phyloP scores from a whole-genome alignment of 1,140 invertebrate species.

The Phocides pigmalion region DNA sequence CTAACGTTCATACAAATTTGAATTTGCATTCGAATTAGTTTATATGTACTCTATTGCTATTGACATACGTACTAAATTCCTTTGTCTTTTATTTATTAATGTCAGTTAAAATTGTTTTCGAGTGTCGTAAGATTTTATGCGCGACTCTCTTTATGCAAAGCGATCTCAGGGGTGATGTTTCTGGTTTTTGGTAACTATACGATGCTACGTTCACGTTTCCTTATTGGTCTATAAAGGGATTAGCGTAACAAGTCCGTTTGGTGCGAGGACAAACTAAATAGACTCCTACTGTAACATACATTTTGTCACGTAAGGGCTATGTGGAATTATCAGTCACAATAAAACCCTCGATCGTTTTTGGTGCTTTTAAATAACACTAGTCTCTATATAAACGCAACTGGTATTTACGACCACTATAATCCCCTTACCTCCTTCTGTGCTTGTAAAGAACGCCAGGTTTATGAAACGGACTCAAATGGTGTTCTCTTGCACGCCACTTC shows the following conservation, averaged over 20 bases:
- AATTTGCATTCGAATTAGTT: constrained; percentile 19
- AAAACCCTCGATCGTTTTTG: too few relatives aligned
- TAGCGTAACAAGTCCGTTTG: constrained; percentile 22
- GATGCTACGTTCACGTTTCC: constrained; percentile 61
- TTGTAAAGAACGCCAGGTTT: too few relatives aligned
- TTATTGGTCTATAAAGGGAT: constrained; percentile 59
- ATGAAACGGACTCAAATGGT: too few relatives aligned
- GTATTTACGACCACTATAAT: too few relatives aligned
- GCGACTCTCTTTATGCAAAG: constrained; percentile 74
- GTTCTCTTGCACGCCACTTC: too few relatives aligned
- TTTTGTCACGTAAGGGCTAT: too few relatives aligned
- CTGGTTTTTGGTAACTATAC: constrained; percentile 72
- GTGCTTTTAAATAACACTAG: too few relatives aligned
- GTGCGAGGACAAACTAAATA: too few relatives aligned
- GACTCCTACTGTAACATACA: too few relatives aligned
- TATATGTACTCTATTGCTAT: constrained; percentile 21
- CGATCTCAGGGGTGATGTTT: constrained; percentile 70
- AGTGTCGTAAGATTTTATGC: constrained; percentile 80
- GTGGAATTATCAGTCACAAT: too few relatives aligned
- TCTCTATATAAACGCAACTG: too few relatives aligned
- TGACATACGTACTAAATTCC: constrained; percentile 37
- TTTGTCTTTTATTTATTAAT: constrained; percentile 6
- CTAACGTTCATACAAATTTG: constrained; percentile 53
- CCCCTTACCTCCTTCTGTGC: too few relatives aligned
- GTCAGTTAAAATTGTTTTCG: constrained; percentile 44